A percentile compares a stretch with the other conserved stretches of the same genome.
Evolutionary conservation across 2,113 vertebrate species (phyloP).

Genomic region (Malurus cyaneus): DNA sequence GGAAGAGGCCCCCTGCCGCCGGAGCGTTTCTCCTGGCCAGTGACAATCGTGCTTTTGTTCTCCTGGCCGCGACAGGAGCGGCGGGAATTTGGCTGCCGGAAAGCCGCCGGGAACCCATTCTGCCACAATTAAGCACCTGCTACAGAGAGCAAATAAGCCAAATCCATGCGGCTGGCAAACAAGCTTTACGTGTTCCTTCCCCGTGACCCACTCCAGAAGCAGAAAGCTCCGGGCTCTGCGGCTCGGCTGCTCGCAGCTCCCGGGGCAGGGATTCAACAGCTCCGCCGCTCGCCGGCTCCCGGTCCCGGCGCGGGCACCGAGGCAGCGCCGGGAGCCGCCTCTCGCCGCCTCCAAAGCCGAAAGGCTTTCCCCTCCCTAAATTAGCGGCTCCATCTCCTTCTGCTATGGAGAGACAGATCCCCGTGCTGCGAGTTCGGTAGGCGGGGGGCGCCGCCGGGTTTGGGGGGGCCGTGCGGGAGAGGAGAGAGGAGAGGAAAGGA

Average conservation of each 20-base stretch:
- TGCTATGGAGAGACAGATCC: constrained; percentile 44
- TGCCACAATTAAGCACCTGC: constrained; percentile 37
- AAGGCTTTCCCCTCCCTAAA: not conserved
- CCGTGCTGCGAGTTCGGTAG: constrained; percentile 47
- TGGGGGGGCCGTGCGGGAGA: not conserved
- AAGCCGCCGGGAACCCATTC: not conserved
- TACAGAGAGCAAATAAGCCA: constrained; percentile 44
- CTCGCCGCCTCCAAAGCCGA: not conserved
- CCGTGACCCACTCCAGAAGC: not conserved
- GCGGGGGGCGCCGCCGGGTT: not conserved
- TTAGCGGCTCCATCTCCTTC: not conserved
- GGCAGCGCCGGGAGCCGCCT: not conserved
- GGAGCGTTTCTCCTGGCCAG: rapidly evolving
- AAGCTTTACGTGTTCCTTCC: constrained; percentile 3
- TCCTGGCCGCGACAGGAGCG: not conserved
- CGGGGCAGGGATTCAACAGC: not conserved
- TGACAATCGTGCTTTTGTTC: constrained; percentile 29
- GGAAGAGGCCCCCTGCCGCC: not conserved
- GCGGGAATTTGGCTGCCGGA: not conserved
- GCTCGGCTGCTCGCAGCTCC: not conserved
- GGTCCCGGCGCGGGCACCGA: not conserved
- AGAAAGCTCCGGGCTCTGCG: not conserved
- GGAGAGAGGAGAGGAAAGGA: not conserved
- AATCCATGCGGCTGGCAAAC: constrained; percentile 33
- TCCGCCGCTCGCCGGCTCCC: not conserved